Percentiles rank a stretch among this genome's conserved stretches.
phyloP scores from a whole-genome alignment of 2,888 invertebrate species.

The Quadriops clusia region DNA sequence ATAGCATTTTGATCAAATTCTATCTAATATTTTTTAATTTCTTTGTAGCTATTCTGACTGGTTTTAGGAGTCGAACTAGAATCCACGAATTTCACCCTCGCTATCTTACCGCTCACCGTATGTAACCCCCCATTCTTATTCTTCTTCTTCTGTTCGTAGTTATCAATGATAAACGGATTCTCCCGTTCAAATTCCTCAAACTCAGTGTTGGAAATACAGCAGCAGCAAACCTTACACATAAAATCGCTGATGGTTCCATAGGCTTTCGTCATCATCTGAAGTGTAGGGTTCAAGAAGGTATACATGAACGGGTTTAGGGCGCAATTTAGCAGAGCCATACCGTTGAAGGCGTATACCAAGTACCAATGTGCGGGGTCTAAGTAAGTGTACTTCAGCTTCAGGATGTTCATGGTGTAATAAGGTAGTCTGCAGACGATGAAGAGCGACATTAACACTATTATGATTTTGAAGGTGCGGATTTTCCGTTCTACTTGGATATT shows the following conservation, averaged over 20 bases:
- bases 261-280: slow-evolving; percentile 24
- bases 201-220: slow-evolving; percentile 30
- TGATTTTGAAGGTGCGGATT: slow-evolving; percentile 44
- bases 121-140: slow-evolving; percentile 2
- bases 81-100: slow-evolving; percentile 10
- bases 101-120: slow-evolving; percentile 3
- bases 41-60: slow-evolving; percentile 2
- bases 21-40: slow-evolving; percentile 4
- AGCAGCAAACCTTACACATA: slow-evolving; percentile 29
- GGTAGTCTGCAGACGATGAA: slow-evolving; percentile 44
- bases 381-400: slow-evolving; percentile 31
- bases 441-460: slow-evolving; percentile 42
- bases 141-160: slow-evolving; percentile 5
- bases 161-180: slow-evolving; percentile 22
- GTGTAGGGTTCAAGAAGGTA: slow-evolving; percentile 44
- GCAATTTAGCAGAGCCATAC: slow-evolving; percentile 42
- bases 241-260: slow-evolving; percentile 24
- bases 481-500: slow-evolving; percentile 34
- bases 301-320: slow-evolving; percentile 48
- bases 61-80: not conserved
- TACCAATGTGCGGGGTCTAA: slow-evolving; percentile 30
- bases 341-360: slow-evolving; percentile 39
- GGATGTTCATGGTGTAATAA: slow-evolving; percentile 41
- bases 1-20: too few relatives aligned
- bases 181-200: slow-evolving; percentile 32